Evolutionary conservation across 2,888 invertebrate species (phyloP).

Genomic region (Phymatocera aterrima): DNA sequence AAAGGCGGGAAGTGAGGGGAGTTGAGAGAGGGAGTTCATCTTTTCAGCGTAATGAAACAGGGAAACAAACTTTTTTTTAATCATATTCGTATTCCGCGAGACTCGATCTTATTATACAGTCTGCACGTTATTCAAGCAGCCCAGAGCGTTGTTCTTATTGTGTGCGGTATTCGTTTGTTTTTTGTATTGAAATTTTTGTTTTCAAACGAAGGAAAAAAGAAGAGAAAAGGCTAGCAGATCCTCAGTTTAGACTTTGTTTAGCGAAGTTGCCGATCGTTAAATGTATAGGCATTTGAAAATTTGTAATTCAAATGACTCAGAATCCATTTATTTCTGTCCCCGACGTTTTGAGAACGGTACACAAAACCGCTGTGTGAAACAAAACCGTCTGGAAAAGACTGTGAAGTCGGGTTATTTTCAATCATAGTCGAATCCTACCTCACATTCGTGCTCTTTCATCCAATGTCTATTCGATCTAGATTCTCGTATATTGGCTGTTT

Average conservation of each 20-base stretch:
- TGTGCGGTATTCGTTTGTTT: not conserved
- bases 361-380: not conserved
- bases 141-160: not conserved
- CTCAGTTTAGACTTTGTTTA: not conserved
- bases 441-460: not conserved
- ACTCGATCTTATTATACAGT: not conserved
- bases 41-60: not conserved
- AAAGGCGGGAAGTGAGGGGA: not conserved
- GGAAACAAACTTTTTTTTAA: not conserved
- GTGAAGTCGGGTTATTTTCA: not conserved
- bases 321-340: not conserved
- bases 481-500: not conserved
- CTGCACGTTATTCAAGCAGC: not conserved
- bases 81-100: not conserved
- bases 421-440: not conserved
- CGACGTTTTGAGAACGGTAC: not conserved
- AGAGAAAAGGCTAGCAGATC: not conserved
- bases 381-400: not conserved
- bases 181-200: not conserved
- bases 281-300: constrained; percentile 9
- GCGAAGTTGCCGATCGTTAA: not conserved
- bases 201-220: not conserved
- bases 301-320: constrained; percentile 18
- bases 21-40: not conserved
- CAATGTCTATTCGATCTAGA: not conserved